A percentile compares a stretch with the other conserved stretches of the same genome.
Evolutionary conservation across 2,113 vertebrate species (phyloP).

Genomic region (Psettodes erumei): DNA sequence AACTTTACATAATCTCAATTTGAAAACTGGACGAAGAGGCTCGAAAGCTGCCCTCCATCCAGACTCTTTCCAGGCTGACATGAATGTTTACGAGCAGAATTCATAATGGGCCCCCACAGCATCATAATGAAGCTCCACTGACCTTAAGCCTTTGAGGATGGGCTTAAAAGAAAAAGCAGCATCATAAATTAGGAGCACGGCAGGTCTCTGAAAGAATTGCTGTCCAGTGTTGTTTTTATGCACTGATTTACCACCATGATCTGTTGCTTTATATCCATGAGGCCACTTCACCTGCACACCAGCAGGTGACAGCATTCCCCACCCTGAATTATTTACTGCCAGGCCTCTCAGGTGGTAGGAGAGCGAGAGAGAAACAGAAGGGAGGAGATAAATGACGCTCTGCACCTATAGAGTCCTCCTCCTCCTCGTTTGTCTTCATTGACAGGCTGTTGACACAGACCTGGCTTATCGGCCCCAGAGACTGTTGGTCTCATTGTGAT

Average conservation of each 20-base stretch:
- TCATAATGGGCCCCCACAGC: neutral
- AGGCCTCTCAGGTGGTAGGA: constrained; percentile 5
- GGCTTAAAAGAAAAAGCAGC: neutral
- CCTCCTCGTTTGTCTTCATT: constrained; percentile 75
- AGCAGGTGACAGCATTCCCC: constrained; percentile 62
- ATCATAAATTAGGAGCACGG: neutral
- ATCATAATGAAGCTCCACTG: neutral
- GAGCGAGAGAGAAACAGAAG: constrained; percentile 19
- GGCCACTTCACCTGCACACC: constrained; percentile 38
- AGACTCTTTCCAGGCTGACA: neutral
- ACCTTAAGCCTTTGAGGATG: neutral
- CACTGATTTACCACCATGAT: neutral
- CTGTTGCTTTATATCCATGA: neutral
- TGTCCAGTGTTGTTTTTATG: neutral
- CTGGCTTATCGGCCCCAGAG: constrained; percentile 65
- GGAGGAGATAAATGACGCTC: constrained; percentile 51
- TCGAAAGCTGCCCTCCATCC: neutral
- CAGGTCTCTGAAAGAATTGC: neutral
- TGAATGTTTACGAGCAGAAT: constrained; percentile 5
- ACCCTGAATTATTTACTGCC: constrained; percentile 34
- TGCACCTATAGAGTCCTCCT: constrained; percentile 35
- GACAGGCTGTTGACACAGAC: constrained; percentile 72
- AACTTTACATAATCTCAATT: neutral
- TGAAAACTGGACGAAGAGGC: neutral
- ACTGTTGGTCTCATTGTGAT: constrained; percentile 66